Base-by-base conservation (phyloP, 2,888 invertebrate species). In the Sinelater perroti region DNA sequence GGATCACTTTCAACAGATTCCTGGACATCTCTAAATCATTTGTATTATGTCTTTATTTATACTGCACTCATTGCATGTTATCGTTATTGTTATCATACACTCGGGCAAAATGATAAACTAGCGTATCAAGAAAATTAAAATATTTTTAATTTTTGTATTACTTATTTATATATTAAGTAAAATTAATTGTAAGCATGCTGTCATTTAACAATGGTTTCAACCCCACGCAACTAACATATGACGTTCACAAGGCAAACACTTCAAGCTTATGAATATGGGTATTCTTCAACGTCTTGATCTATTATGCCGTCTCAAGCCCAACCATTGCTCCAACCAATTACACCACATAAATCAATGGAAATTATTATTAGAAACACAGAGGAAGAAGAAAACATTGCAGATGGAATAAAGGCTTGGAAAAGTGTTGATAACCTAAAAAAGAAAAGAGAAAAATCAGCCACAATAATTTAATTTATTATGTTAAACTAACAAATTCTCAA, bases 261-360 rank as follows among this genome's bases (percentile, higher is more conserved):
- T 33, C 33, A 33, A 33, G 13, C 33, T 33, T 33, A 33, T 33
- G 13, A 2, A 33, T 33, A 33, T 33, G 33, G 11, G 11, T 16
- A 33, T 33, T 33, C 33, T 7, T 13, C 33, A 33, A 33, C 14
- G 33, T 33, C 28, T 28, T 11, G 11, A 28, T 28, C 11, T 28
- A 2, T 28, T 10, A 28, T 3, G 28, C 28, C 28, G 33, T 11
- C 33, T 2, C 33, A 33, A 33, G 33, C 7, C 33, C 33, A 33
- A 33, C 33, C 33, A 33, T 33, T 33, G 11, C 11, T 16, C 3
- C 33, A 33, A 33, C 33, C 11, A 33, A 33, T 33, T 16, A 13
- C 33, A 16, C 10, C 33, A 33, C 14, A 33, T 14, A 33, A 33
- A 13, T 33, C 33, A 33, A 33, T 33, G 33, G 33, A 33, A 33